These are phyloP conservation scores for Nebria salina DNA, from an alignment of 2,888 invertebrate genomes.

Conservation along the genomic window DNA sequence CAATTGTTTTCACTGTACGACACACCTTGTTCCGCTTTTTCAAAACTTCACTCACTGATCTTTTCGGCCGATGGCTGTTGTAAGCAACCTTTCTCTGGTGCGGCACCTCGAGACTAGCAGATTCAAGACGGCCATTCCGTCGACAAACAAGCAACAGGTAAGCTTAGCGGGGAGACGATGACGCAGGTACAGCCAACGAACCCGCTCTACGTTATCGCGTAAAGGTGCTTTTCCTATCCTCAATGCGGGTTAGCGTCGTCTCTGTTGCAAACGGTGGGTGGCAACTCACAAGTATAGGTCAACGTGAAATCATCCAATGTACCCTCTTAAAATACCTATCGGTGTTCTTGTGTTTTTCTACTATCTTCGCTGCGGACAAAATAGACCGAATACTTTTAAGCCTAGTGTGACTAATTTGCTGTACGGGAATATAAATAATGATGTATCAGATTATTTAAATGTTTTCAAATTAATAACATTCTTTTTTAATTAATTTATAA, in stretches of 20 bases:
- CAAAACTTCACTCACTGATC: background rate
- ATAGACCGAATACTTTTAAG: background rate
- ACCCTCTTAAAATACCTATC: conserved; percentile 22
- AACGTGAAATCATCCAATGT: conserved; percentile 43
- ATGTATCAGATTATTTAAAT: too few species aligned
- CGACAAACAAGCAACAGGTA: conserved; percentile 13
- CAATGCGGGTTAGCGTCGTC: conserved; percentile 4
- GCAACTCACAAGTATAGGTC: conserved; percentile 38
- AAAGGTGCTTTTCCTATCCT: background rate
- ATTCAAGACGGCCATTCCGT: conserved; percentile 34
- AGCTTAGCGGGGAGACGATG: conserved; percentile 27
- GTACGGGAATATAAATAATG: too few species aligned
- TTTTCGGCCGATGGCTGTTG: background rate
- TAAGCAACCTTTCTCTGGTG: conserved; percentile 11
- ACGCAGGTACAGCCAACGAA: conserved; percentile 45
- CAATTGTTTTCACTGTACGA: background rate
- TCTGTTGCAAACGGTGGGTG: conserved; percentile 31
- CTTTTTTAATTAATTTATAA: background rate
- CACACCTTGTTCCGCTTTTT: conserved; percentile 1
- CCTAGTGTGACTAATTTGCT: background rate
- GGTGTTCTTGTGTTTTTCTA: background rate
- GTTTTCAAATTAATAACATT: background rate
- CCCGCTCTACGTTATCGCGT: conserved; percentile 21
- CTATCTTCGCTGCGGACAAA: background rate
- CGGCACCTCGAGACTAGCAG: conserved; percentile 34